phyloP scores from a whole-genome alignment of 2,797 vertebrate genomes.

The Momotus momota region DNA sequence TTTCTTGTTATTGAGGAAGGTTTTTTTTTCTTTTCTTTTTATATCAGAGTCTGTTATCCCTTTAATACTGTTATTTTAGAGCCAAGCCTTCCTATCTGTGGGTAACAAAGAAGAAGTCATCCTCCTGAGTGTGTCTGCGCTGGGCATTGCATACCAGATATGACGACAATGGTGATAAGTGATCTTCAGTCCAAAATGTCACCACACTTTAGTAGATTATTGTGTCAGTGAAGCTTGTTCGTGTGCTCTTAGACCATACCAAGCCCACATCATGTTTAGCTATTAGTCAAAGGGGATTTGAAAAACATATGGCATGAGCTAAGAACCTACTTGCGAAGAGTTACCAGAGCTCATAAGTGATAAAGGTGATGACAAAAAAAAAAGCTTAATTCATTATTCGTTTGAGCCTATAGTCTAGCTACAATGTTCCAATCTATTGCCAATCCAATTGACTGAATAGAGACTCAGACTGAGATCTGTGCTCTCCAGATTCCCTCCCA shows the following conservation, averaged over 20 bases:
- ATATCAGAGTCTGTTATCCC: background rate
- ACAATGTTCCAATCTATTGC: background rate
- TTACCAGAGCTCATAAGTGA: background rate
- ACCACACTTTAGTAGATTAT: background rate
- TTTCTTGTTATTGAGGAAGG: background rate
- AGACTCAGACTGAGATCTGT: background rate
- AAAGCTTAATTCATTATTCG: background rate
- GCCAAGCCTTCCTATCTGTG: background rate
- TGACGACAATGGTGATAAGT: background rate
- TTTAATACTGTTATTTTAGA: background rate
- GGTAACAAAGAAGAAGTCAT: background rate
- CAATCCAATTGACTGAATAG: background rate
- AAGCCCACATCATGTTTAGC: background rate
- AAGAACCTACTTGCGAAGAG: background rate
- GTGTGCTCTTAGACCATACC: background rate
- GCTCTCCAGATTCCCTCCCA: background rate
- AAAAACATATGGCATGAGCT: background rate
- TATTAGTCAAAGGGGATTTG: background rate
- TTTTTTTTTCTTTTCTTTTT: background rate
- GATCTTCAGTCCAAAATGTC: background rate
- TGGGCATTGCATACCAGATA: background rate
- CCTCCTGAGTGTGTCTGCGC: background rate
- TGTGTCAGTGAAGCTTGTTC: background rate
- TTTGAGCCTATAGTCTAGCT: background rate
- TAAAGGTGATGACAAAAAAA: background rate